Evolutionary conservation across 2,888 invertebrate species (phyloP).

Genomic region (Reticulitermes lucifugus): DNA sequence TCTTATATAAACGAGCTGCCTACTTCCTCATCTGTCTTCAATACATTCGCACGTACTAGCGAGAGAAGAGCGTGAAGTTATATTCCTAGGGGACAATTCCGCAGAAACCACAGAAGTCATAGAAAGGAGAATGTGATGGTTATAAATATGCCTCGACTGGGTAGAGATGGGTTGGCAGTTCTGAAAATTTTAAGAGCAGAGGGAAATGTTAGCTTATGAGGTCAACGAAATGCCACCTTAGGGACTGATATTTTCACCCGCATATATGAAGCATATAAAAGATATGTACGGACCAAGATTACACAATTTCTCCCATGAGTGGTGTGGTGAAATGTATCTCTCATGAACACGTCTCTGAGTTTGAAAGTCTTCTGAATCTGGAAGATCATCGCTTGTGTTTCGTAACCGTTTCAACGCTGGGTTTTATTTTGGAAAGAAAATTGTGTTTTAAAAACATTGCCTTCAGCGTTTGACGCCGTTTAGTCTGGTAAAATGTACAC

Average conservation of each 20-base stretch:
- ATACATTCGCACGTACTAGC: background rate
- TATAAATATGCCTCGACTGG: background rate
- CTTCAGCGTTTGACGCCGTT: too few species aligned
- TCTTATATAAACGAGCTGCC: background rate
- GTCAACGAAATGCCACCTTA: slow-evolving; percentile 33
- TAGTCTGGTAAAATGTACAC: too few species aligned
- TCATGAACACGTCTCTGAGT: background rate
- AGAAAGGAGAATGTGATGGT: background rate
- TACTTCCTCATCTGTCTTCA: background rate
- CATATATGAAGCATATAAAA: slow-evolving; percentile 15
- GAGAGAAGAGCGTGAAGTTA: background rate
- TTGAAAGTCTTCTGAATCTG: too few species aligned
- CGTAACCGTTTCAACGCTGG: too few species aligned
- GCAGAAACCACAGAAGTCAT: background rate
- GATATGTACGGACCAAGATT: background rate
- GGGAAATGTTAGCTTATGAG: slow-evolving; percentile 35
- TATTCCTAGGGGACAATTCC: slow-evolving; percentile 4
- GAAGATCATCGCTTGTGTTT: too few species aligned
- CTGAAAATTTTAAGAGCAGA: slow-evolving; percentile 32
- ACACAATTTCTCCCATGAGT: slow-evolving; percentile 14
- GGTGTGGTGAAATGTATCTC: background rate
- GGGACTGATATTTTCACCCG: slow-evolving; percentile 21
- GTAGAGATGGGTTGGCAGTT: background rate
- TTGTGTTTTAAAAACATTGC: too few species aligned
- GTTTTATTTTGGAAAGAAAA: too few species aligned